phyloP scores from a whole-genome alignment of 2,888 invertebrate genomes.

The Patella pellucida region DNA sequence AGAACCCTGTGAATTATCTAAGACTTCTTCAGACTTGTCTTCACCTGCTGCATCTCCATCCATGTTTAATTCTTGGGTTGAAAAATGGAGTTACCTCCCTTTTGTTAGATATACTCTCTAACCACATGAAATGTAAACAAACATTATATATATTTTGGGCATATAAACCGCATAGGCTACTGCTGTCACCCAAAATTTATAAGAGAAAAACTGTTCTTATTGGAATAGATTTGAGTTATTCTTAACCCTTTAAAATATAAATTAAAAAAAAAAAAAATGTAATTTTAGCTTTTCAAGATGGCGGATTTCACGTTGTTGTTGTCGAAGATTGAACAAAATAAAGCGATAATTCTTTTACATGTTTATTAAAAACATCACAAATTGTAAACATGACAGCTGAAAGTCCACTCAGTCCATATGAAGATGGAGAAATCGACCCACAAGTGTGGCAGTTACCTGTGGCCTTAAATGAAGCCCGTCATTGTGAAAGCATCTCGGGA shows the following conservation, averaged over 20 bases:
- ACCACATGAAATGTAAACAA: not conserved
- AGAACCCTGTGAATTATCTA: conserved; percentile 22
- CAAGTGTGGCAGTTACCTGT: conserved; percentile 73
- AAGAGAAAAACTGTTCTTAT: no score
- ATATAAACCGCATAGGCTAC: no score
- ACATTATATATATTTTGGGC: no score
- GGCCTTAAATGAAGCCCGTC: conserved; percentile 82
- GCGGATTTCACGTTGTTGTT: conserved; percentile 4
- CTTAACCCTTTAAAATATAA: no score
- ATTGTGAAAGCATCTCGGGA: conserved; percentile 81
- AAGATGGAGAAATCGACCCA: conserved; percentile 50
- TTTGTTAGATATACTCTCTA: not conserved
- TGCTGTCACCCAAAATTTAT: no score
- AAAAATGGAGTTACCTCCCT: not conserved
- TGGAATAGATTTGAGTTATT: no score
- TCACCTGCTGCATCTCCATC: conserved; percentile 26
- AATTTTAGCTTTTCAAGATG: not conserved
- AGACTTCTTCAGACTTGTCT: conserved; percentile 13
- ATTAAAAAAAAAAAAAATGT: no score
- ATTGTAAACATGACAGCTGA: conserved; percentile 5
- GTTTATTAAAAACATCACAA: not conserved
- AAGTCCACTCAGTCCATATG: conserved; percentile 27
- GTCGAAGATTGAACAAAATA: not conserved
- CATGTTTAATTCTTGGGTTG: conserved; percentile 8
- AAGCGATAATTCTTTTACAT: no score